Base-by-base conservation (phyloP, 2,113 vertebrate species). In the Balaeniceps rex region DNA sequence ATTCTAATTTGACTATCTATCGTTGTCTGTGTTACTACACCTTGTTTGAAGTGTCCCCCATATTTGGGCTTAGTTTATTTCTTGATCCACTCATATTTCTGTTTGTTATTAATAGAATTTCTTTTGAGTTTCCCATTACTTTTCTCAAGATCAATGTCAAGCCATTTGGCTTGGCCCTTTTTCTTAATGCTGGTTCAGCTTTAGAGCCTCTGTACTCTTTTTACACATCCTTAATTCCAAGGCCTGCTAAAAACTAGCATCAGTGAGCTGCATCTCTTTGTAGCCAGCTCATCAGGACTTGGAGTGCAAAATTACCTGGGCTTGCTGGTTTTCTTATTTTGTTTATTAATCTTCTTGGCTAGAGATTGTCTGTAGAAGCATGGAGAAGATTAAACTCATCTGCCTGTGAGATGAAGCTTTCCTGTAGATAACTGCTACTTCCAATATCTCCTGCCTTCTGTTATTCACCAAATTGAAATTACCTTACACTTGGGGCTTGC, bases 11-110 rank as follows among this genome's bases (percentile, higher is more conserved):
- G 31, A 4, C 34, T 65, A 0, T 28, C 21, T 6, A 9, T 46
- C 9, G 1, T 33, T 54, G 52, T 22, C 33, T 77, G 7, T 6
- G 2, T 86, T 66, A 17, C 25, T 42, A 1, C 4, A 28, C 5
- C 5, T 40, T 44, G 6, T 69, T 76, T 65, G 14, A 14, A 3
- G 6, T 14, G 14, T 38, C 6, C 3, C 4, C 29, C 6, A 0
- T 54, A 7, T 66, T 91, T 78, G 21, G 24, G 9, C 18, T 64
- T n/a, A 18, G n/a, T 63, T 86, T 75, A 42, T 82, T 87, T 84
- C 44, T 40, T 78, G 19, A 51, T 23, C 15, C 10, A 13, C 6
- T 81, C 4, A 2, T 46, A 8, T 28, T 88, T 91, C 38, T 51
- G 2, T 64, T 78, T 90, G 23, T 36, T 61, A 40, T 31, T 72